Conservation (phyloP, 1,140 invertebrate genomes). For the Atta cephalotes region DNA sequence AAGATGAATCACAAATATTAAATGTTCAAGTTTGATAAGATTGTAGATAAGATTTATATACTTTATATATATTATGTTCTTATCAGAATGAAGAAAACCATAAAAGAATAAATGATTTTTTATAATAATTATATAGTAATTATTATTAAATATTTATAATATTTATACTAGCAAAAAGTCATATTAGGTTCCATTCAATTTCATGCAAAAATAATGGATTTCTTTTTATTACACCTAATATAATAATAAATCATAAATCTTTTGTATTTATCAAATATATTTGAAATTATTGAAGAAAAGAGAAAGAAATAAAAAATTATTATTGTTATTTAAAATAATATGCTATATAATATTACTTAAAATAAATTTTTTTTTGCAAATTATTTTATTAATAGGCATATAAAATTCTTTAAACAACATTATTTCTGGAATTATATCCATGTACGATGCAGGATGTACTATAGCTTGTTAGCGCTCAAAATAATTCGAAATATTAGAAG, state of each 20-base stretch:
- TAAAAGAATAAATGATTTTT: constrained; percentile 7
- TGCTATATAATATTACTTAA: not conserved
- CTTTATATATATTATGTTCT: not conserved
- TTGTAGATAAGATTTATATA: constrained; percentile 16
- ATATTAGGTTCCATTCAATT: too few species aligned
- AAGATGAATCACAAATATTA: constrained; percentile 22
- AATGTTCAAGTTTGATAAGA: not conserved
- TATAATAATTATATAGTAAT: not conserved
- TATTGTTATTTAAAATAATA: constrained; percentile 5
- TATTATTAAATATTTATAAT: not conserved
- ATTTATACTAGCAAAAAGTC: not conserved
- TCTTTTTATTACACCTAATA: too few species aligned
- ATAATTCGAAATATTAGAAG: constrained; percentile 66
- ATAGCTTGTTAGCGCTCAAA: constrained; percentile 58
- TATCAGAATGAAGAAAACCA: not conserved
- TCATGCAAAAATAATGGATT: too few species aligned
- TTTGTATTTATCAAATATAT: not conserved
- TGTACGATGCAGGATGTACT: not conserved
- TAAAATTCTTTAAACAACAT: not conserved
- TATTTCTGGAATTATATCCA: not conserved
- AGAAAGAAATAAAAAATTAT: not conserved
- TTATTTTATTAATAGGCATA: not conserved
- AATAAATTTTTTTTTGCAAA: constrained; percentile 14
- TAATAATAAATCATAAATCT: not conserved
- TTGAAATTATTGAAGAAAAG: not conserved